phyloP scores from a whole-genome alignment of 2,113 vertebrate species.

The Cettia cetti region DNA sequence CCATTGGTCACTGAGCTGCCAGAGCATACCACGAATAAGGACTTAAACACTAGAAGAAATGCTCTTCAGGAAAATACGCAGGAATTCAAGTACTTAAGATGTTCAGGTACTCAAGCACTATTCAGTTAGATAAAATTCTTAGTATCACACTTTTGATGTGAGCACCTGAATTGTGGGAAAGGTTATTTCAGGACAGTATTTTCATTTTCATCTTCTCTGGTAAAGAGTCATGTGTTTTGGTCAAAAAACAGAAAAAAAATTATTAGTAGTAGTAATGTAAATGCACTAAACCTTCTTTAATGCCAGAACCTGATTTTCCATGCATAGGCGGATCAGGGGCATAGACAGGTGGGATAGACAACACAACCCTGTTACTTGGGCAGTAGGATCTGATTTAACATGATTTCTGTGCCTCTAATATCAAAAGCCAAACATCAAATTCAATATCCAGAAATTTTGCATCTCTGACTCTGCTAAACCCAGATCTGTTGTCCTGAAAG shows the following conservation, averaged over 20 bases:
- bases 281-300: background rate
- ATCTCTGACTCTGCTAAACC: background rate
- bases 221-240: background rate
- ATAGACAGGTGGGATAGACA: background rate
- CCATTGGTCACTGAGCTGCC: background rate
- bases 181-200: background rate
- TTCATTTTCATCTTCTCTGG: background rate
- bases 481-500: background rate
- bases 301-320: background rate
- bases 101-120: background rate
- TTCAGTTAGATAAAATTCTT: background rate
- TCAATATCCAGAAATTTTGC: background rate
- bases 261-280: background rate
- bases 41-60: background rate
- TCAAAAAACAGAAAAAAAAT: background rate
- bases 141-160: background rate
- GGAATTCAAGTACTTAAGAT: background rate
- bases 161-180: background rate
- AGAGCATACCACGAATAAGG: fast-evolving
- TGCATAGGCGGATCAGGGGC: background rate
- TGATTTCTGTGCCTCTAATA: background rate
- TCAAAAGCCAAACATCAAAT: background rate
- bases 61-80: background rate
- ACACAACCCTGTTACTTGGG: background rate
- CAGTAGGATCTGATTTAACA: background rate